Evolutionary conservation across 2,113 vertebrate species (phyloP), one percentile per base, ranked within the genome.

Genomic region (Bubo bubo): DNA sequence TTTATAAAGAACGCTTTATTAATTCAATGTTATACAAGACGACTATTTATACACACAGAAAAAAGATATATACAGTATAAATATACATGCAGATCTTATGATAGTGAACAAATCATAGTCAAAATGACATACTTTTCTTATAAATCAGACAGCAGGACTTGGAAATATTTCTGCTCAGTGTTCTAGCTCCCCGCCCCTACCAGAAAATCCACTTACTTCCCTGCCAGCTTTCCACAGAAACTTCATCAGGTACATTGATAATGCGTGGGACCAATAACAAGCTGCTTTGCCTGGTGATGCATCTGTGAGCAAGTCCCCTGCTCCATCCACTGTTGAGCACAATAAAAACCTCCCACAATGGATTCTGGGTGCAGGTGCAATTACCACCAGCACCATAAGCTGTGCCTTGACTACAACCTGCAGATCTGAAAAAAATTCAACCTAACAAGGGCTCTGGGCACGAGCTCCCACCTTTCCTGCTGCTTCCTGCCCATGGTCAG

Each of bases 201-300:
- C 37, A 76, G 26, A 60, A 71, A 55, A 66, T 60, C 39, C 28
- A 49, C 18, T 35, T 37, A 35, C 16, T 47, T 75, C 14, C 45
- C 39, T n/a, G 21, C 6, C 34, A 41, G 43, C 35, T 79, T 68
- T 45, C 34, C 22, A 58, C 11, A 53, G 34, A 52, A 43, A 47
- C 15, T 37, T 71, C 30, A 35, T 20, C 41, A 41, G 17, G 14
- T 37, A 15, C 8, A 26, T 22, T 0, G 0, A 7, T 28, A 75
- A 59, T 1, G 1, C 0, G 8, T 1, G 16, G 9, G 13, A 21
- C 5, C 55, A 39, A 9, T 27, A 63, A 47, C 18, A 47, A 73
- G 24, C 21, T 32, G n/a, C 11, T 84, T 63, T 34, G 24, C 28
- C 50, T 52, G 30, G 14, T 35, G 62, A 50, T 5, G 17, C 21